Conservation (phyloP, 2,888 invertebrate genomes). For the Pocota personata region DNA sequence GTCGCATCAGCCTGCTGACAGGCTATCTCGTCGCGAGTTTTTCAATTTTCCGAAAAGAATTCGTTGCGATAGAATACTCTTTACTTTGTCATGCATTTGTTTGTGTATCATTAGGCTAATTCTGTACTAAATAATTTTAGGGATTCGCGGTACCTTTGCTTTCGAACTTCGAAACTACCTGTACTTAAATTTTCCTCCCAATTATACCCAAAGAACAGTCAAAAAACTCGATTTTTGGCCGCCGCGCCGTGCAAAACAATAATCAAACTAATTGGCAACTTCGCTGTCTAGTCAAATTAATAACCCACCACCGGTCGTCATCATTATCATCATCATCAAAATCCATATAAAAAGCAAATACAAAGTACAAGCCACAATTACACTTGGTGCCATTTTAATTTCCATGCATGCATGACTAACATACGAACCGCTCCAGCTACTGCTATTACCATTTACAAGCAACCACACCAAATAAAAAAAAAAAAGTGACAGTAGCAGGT, state of each 20-base stretch:
- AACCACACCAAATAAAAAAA: constrained; percentile 11
- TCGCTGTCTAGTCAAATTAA: constrained; percentile 66
- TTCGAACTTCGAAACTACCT: background rate
- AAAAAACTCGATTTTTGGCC: constrained; percentile 19
- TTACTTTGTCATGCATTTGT: too few species aligned
- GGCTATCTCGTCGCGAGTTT: too few species aligned
- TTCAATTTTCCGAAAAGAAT: too few species aligned
- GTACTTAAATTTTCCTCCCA: background rate
- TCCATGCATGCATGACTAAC: constrained; percentile 71
- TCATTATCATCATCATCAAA: constrained; percentile 31
- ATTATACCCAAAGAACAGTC: background rate
- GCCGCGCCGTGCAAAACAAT: constrained; percentile 29
- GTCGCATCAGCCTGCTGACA: too few species aligned
- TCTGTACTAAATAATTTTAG: background rate
- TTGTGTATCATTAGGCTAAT: too few species aligned
- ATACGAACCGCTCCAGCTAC: constrained; percentile 55
- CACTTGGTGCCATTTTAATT: constrained; percentile 52
- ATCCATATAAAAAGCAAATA: constrained; percentile 6
- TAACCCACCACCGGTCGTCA: constrained; percentile 32
- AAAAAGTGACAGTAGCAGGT: constrained; percentile 5
- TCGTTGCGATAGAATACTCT: too few species aligned
- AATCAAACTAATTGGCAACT: constrained; percentile 63
- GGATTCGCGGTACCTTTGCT: background rate
- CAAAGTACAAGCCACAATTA: constrained; percentile 48
- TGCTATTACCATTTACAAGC: constrained; percentile 34